Evolutionary conservation across 1,140 invertebrate species (phyloP).

Genomic region (Saccostrea cuccullata): DNA sequence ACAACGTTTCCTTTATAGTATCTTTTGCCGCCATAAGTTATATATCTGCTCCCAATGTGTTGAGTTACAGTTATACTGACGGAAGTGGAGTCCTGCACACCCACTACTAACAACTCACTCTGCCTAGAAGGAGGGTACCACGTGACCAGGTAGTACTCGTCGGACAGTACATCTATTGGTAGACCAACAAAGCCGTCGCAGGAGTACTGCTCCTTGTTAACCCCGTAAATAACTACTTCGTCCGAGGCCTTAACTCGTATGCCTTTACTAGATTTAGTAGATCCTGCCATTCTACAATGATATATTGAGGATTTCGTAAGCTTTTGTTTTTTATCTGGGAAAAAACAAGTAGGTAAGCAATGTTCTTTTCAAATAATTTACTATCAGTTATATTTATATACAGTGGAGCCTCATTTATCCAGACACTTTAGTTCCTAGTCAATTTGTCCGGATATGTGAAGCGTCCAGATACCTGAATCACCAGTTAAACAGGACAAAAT

Average conservation of each 20-base stretch:
- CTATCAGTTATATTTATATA: background rate
- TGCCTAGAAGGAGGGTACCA: constrained; percentile 46
- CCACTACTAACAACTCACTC: constrained; percentile 47
- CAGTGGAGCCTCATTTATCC: too few species aligned
- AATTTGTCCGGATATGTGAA: too few species aligned
- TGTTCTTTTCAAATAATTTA: background rate
- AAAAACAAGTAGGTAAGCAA: background rate
- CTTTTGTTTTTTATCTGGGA: too few species aligned
- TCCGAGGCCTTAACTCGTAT: constrained; percentile 50
- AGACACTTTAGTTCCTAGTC: too few species aligned
- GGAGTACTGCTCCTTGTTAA: constrained; percentile 62
- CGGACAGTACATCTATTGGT: constrained; percentile 60
- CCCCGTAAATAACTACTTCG: constrained; percentile 60
- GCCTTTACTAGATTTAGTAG: constrained; percentile 45
- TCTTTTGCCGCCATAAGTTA: constrained; percentile 38
- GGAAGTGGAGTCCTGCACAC: constrained; percentile 51
- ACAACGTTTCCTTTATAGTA: constrained; percentile 59
- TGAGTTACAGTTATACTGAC: constrained; percentile 43
- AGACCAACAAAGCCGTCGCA: constrained; percentile 67
- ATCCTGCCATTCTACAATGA: constrained; percentile 39
- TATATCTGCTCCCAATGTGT: constrained; percentile 45
- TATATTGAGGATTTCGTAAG: too few species aligned
- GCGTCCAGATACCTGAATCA: too few species aligned
- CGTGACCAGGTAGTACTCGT: constrained; percentile 61
- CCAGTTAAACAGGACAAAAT: too few species aligned